Conservation (phyloP, 2,888 invertebrate genomes). For the Phania funesta region DNA sequence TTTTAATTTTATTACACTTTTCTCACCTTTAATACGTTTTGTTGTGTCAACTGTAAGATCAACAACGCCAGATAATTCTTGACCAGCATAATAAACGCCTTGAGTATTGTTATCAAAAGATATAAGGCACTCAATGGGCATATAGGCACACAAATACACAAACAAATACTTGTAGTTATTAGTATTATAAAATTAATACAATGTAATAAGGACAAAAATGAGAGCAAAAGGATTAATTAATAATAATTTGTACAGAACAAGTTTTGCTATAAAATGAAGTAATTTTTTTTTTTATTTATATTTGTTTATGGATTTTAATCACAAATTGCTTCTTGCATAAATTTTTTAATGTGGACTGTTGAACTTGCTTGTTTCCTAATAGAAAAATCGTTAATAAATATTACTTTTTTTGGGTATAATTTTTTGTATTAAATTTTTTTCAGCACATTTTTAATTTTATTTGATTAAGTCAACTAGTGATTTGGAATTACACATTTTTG, state of each 20-base stretch:
- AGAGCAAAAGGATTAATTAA: conserved; percentile 13
- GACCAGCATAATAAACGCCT: conserved; percentile 80
- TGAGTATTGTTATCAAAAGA: conserved; percentile 80
- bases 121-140: conserved; percentile 81
- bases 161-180: conserved; percentile 51
- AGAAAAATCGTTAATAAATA: conserved; percentile 47
- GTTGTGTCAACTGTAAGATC: conserved; percentile 79
- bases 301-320: neutral
- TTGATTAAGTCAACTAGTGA: conserved; percentile 23
- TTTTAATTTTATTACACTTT: neutral
- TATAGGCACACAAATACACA: conserved; percentile 70
- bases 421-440: neutral
- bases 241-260: neutral
- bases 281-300: neutral
- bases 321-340: neutral
- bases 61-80: conserved; percentile 79
- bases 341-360: neutral
- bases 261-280: neutral
- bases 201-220: conserved; percentile 9
- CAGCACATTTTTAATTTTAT: neutral
- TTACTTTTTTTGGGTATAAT: neutral
- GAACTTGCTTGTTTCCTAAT: neutral
- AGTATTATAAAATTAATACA: conserved; percentile 39
- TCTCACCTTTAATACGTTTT: conserved; percentile 79
- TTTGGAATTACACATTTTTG: neutral